Evolutionary conservation across 2,888 invertebrate genomes (phyloP).

Genomic region (Cephus nigrinus): DNA sequence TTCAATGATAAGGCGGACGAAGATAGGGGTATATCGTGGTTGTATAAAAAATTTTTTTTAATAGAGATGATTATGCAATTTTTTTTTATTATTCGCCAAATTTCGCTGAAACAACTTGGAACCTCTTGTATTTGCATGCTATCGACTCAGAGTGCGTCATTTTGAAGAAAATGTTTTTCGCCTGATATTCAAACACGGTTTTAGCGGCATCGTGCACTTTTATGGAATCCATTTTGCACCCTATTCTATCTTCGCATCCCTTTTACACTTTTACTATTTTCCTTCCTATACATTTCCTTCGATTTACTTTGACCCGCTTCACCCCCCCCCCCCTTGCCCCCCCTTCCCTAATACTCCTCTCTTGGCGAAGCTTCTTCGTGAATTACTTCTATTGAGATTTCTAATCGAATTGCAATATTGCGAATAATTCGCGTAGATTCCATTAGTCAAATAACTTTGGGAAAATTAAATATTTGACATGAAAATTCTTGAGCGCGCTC

Average conservation of each 20-base stretch:
- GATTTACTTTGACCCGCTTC: background rate
- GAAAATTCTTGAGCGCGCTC: background rate
- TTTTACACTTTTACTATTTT: background rate
- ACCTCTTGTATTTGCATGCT: background rate
- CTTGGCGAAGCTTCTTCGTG: background rate
- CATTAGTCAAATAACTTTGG: background rate
- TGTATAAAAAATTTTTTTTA: background rate
- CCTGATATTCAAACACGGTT: background rate
- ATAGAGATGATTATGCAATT: too few relatives aligned
- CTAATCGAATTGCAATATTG: background rate
- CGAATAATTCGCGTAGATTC: background rate
- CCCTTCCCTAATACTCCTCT: background rate
- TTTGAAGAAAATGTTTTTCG: background rate
- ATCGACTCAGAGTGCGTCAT: background rate
- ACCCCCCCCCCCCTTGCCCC: fast-evolving
- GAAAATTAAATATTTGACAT: background rate
- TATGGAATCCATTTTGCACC: background rate
- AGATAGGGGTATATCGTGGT: background rate
- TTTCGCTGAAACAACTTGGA: background rate
- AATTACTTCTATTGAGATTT: background rate
- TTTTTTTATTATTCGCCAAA: too few relatives aligned
- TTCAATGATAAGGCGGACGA: background rate
- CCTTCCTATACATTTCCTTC: background rate
- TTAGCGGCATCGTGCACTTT: background rate
- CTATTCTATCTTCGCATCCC: background rate